Base-by-base conservation (phyloP, 2,888 invertebrate genomes). In the Smittia aterrima region DNA sequence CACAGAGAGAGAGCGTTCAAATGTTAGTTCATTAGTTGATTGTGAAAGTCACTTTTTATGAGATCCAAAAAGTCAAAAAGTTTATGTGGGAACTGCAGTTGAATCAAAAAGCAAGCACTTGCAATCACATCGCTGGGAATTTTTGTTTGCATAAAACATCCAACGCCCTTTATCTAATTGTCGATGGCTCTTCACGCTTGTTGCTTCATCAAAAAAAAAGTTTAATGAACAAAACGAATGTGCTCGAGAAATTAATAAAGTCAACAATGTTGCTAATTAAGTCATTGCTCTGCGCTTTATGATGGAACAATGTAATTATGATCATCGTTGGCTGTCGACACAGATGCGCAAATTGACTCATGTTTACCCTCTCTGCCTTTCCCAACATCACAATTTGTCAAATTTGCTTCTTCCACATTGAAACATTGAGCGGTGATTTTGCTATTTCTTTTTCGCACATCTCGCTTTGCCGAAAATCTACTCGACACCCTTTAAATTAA, bases 401-500 rank as follows among this genome's bases (percentile, higher is more conserved):
- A 62, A 62, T 72, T 72, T 72, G 58, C 38, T 54, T 11, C 25
- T 32, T 20, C 32, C 18, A 71, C 25, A 54, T 71, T 53, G 58
- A 71, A 54, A 20, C 24, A 4, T 6, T 7, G 7, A 27, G 66
- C 66, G 7, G 66, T 13, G 66, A 47, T n/a, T 47, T n/a, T 4
- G 53, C 2, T 7, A 18, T 6, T 11, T 11, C 1, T 58, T 58
- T 58, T 58, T 58, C 58, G 20, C 58, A 58, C 58, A 47, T 22
- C 58, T 58, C 58, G 25, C 27, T 22, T 58, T n/a, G 22, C 58
- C 9, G 38, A 7, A 58, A 58, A 22, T 58, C 22, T 58, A 64
- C 25, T 62, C 70, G 25, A 72, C 72, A 72, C 72, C 72, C 72
- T 72, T 72, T 72, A 72, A 72, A 72, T 72, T 72, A 72, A 72